Base-by-base conservation (phyloP, 2,888 invertebrate genomes). In the Lasioglossum lativentre region DNA sequence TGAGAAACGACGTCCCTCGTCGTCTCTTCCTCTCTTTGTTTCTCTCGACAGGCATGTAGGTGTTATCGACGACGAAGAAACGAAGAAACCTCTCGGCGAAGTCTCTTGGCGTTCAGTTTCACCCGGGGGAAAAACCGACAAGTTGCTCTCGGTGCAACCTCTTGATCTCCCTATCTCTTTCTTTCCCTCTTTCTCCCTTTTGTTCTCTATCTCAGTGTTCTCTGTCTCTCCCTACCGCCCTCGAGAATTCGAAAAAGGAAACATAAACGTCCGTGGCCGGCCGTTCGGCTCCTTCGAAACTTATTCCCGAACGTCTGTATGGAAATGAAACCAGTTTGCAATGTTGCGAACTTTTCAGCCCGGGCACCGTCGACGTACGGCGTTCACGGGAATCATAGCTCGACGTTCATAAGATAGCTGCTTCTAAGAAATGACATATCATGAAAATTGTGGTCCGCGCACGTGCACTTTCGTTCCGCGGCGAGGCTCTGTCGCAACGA, bases 241-340 rank as follows among this genome's bases (percentile, higher is more conserved):
- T 38, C 68, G 68, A 34, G 45, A 45, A 19, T 30, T 63, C 63
- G 45, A 72, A 30, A 72, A 45, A 47, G 27, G 19, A 42, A 71
- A 34, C 77, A 71, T 82, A 78, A 84, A 84, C 74, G 83, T 84
- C 77, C 23, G 23, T 2, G 63, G 30, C 16, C 63, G 63, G 63
- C 63, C 63, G 42, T 68, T 38, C 52, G 42, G 30, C 56, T 74
- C 47, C 42, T 59, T 77, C 52, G 70, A 82, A 78, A 84, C 76
- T 82, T 84, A 84, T 82, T 82, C 83, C 56, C 10, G 56, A 70
- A 56, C 76, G 76, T 63, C 23, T 77, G 52, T 75, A 82, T 82
- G 77, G 83, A 82, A 84, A 84, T 82, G 83, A 76, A 77, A 83
- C 76, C 76, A 59, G 66, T 63, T 63, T 70, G 34, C 45, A 27